Evolutionary conservation across 1,140 invertebrate genomes (phyloP), one percentile per base, ranked within the genome.

Genomic region (Drosophila arizonae): DNA sequence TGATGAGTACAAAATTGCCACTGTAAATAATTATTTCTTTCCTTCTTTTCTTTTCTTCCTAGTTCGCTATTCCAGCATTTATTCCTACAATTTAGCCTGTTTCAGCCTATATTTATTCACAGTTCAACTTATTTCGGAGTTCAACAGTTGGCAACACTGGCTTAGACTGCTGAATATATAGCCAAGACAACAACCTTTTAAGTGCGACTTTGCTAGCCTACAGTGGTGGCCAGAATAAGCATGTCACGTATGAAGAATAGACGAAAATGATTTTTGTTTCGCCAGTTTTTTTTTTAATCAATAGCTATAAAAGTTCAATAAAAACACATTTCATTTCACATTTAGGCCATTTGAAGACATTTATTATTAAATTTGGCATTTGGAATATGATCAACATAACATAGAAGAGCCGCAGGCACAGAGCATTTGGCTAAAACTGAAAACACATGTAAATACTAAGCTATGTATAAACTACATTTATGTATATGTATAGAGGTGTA

Each of bases 331-430:
- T 5, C 0, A 11, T 61, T 61, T 55, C 52, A 70, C 54, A 70
- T 54, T 70, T n/a, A 74, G 43, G 60, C 48, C 66, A 75, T 51
- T 69, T 71, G 52, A 58, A 62, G 36, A 77, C 67, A 75, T 76
- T 77, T 75, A 71, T 65, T 76, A 26, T 64, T 77, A 71, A 77
- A 67, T 77, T 77, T 77, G 76, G 76, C 76, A 77, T 77, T 77
- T 52, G 41, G 57, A 69, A 51, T 77, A 75, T 77, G 72, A 77
- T 77, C 72, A 76, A 75, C 72, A 77, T 75, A 77, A 71, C 41
- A 36, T 70, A 30, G 60, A 60, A 71, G 17, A 45, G 55, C 66
- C 60, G 51, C 52, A 55, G 36, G 48, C 43, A 11, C 50, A 28
- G 24, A 43, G 64, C 43, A 41, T 56, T 54, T 55, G 63, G n/a